Base-by-base conservation (phyloP, 1,140 invertebrate species). In the Bombus affinis region DNA sequence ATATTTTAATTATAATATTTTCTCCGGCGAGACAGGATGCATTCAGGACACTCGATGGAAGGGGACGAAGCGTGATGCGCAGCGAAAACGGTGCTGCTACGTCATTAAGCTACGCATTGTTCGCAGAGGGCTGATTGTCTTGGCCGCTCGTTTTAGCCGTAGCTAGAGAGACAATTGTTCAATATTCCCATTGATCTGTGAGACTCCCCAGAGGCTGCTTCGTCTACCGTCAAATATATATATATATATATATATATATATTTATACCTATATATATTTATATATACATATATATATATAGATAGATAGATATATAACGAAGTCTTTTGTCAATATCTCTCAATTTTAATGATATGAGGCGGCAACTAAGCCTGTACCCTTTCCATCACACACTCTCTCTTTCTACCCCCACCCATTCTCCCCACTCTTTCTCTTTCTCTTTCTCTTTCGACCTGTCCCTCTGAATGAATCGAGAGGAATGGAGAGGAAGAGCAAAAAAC, bases 121-220 rank as follows among this genome's bases (percentile, higher is more conserved):
- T 95, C 94, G 92, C 86, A 89, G 92, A 91, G 93, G 90, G 94
- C 93, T 94, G 94, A 95, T 95, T 95, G 94, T 95, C 94, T 95
- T 95, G 93, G 92, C 90, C 93, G 93, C 94, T 94, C 94, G 92
- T 95, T 95, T 93, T 93, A 93, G 72, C 91, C 93, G 94, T 95
- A 94, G 92, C 94, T 92, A 93, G 92, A 91, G 86, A 94, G 94
- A 95, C 95, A 95, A 95, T 95, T 95, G 95, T 95, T 95, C 95
- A 95, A 95, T 95, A 95, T 95, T 95, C 91, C 93, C 94, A 95
- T 95, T 95, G 94, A 95, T 95, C 93, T 94, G 93, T 92, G 92
- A 95, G 94, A 94, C 92, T 91, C 91, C 92, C 88, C 90, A 89
- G 90, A 93, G 92, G 83, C 88, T 86, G 82, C 90, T 76, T 91